phyloP scores from a whole-genome alignment of 2,113 vertebrate species.

The Apus apus region DNA sequence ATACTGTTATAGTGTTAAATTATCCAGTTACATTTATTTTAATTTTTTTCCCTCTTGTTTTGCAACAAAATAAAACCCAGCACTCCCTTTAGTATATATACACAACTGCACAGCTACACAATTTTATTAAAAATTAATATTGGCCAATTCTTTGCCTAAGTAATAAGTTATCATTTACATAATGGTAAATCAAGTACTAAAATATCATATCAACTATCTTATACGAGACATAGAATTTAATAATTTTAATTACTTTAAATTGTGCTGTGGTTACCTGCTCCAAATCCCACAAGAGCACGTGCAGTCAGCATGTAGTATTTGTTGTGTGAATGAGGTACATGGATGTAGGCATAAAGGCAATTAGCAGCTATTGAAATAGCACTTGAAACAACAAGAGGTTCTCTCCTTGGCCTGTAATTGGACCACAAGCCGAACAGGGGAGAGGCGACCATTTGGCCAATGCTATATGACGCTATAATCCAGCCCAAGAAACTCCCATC shows the following conservation, averaged over 20 bases:
- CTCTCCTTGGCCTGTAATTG: slow-evolving; percentile 88
- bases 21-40: neutral
- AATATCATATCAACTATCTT: rapidly evolving
- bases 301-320: slow-evolving; percentile 91
- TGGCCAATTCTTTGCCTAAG: neutral
- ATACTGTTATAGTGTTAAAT: neutral
- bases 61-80: neutral
- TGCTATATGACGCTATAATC: slow-evolving; percentile 94
- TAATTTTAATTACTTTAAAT: neutral
- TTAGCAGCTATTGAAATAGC: slow-evolving; percentile 89
- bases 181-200: neutral
- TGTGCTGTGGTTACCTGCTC: slow-evolving; percentile 86
- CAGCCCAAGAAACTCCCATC: slow-evolving; percentile 92
- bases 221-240: rapidly evolving
- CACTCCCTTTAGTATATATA: neutral
- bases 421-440: slow-evolving; percentile 94
- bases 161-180: neutral
- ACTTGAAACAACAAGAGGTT: slow-evolving; percentile 89
- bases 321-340: slow-evolving; percentile 83
- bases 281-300: slow-evolving; percentile 90
- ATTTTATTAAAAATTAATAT: neutral
- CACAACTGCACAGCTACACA: neutral
- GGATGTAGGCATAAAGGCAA: slow-evolving; percentile 90
- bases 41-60: neutral
- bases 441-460: slow-evolving; percentile 95